Evolutionary conservation across 2,113 vertebrate species (phyloP), one percentile per base, ranked within the genome.

Genomic region (Oryzias melastigma): DNA sequence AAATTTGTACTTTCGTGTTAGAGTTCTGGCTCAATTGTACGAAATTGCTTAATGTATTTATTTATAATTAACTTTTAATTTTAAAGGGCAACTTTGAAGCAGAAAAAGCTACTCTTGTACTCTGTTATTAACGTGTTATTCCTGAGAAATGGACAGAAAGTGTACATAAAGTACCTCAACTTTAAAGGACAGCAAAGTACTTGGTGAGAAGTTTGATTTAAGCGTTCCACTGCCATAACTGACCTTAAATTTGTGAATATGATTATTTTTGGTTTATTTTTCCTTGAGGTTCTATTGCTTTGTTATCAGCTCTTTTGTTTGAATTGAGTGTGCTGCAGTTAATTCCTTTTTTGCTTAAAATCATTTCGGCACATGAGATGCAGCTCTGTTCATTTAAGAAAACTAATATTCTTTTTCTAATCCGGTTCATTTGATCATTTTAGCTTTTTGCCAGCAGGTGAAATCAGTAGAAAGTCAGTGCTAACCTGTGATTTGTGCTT

Each of bases 141-240:
- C 6, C 1, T 18, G 19, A 4, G 14, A 41, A 58, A 46, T 46
- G 41, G 41, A 41, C 43, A 49, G n/a, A 19, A 43, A 63, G 44
- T 14, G 0, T 4, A 22, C 17, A 52, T 62, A 27, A 12, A 40
- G 52, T 29, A 52, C 40, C 12, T 73, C 14, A 5, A 27, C 18
- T 62, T 25, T 15, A 75, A 64, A 40, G 27, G 45, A 52, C 27
- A 60, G 40, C 14, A 13, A 24, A 70, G 63, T 65, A 71, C 63
- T 67, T 68, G 46, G 5, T 44, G 20, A 27, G 52, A 50, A 52
- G 10, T 35, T 58, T 68, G 70, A 41, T 77, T 80, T 44, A 67
- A 84, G 76, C 77, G 20, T 87, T 76, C 65, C 83, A 86, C 86
- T 89, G 89, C 86, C 87, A 88, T 61, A 61, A 85, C 51, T 57